Conservation (phyloP, 2,113 vertebrate species). For the Euleptes europaea region DNA sequence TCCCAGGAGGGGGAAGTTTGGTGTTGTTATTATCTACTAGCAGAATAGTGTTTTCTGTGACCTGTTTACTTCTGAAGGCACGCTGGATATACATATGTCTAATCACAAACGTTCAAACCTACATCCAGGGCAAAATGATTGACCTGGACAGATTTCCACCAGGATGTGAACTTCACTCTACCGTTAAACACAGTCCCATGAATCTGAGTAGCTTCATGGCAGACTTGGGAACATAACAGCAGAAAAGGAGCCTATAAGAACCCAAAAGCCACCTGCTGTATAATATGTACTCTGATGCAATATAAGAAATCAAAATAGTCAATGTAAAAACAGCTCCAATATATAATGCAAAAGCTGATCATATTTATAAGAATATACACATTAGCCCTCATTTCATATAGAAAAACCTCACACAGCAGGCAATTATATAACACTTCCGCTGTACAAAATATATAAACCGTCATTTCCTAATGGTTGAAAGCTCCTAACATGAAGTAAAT, state of each 20-base stretch:
- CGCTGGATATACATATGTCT: slow-evolving; percentile 51
- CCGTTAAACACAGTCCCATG: not conserved
- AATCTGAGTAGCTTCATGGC: not conserved
- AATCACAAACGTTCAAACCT: slow-evolving; percentile 49
- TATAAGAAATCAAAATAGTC: no score
- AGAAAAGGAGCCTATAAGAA: not conserved
- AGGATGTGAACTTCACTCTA: not conserved
- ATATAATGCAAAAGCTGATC: no score
- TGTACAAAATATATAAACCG: not conserved
- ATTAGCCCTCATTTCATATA: no score
- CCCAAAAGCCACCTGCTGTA: not conserved
- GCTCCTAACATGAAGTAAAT: not conserved
- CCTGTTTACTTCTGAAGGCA: slow-evolving; percentile 38
- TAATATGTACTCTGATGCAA: not conserved
- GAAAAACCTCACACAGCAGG: no score
- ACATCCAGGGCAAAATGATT: slow-evolving; percentile 34
- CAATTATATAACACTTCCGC: no score
- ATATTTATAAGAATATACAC: no score
- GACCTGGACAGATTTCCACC: slow-evolving; percentile 15
- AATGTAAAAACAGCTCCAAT: no score
- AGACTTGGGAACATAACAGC: not conserved
- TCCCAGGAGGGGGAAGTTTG: slow-evolving; percentile 48
- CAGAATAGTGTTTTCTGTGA: no score
- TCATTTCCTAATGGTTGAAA: not conserved
- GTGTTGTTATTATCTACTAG: slow-evolving; percentile 35